Percentiles rank a stretch among this genome's conserved stretches.
phyloP scores from a whole-genome alignment of 2,888 invertebrate genomes.

The Leptopilina syphax region DNA sequence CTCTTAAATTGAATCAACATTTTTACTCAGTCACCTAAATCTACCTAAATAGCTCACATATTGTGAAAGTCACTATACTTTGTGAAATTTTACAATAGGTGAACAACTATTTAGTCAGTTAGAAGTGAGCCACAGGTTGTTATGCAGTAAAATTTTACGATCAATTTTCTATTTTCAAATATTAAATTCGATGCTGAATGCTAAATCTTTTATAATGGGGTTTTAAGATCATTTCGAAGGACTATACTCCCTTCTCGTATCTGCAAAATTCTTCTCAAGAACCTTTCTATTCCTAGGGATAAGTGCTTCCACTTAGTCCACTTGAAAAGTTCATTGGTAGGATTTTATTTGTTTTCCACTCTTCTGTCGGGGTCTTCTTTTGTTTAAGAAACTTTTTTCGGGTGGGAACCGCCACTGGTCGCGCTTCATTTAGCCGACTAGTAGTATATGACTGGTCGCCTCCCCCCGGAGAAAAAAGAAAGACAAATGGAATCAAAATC shows the following conservation, averaged over 20 bases:
- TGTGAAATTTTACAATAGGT: too few relatives aligned
- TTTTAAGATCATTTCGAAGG: slow-evolving; percentile 14
- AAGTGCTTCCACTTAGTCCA: slow-evolving; percentile 55
- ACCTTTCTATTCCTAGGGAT: slow-evolving; percentile 37
- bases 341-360: slow-evolving; percentile 67
- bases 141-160: too few relatives aligned
- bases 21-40: too few relatives aligned
- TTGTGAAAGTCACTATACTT: too few relatives aligned
- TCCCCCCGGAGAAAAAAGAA: not conserved
- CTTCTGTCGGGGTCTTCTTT: slow-evolving; percentile 47
- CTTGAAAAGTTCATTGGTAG: slow-evolving; percentile 65
- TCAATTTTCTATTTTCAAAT: too few relatives aligned
- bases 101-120: too few relatives aligned
- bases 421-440: slow-evolving; percentile 33
- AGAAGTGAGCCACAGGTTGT: too few relatives aligned
- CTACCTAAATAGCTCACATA: too few relatives aligned
- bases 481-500: slow-evolving; percentile 1
- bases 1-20: too few relatives aligned
- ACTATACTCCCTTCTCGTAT: slow-evolving; percentile 7
- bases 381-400: slow-evolving; percentile 32
- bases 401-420: slow-evolving; percentile 20
- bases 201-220: slow-evolving; percentile 1
- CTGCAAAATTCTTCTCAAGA: slow-evolving; percentile 18
- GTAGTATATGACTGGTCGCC: not conserved
- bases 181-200: not conserved